Conservation (phyloP, 2,113 vertebrate species). For the Dasyprocta punctata region DNA sequence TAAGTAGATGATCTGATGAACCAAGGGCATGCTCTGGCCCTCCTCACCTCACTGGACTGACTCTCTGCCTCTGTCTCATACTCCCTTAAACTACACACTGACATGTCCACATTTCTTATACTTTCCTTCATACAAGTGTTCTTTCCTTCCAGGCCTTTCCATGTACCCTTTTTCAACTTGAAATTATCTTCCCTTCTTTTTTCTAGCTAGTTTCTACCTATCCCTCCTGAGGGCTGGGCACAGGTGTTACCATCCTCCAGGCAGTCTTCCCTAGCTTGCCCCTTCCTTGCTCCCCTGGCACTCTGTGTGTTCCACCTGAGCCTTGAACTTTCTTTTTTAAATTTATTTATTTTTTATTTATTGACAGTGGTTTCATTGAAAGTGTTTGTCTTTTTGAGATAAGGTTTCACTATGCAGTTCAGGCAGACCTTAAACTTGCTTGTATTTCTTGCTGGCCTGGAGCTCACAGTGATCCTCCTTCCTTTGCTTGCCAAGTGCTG, state of each 20-base stretch:
- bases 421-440: too few species aligned
- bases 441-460: too few species aligned
- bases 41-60: background rate
- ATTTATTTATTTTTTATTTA: too few species aligned
- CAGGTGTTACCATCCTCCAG: background rate
- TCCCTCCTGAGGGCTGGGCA: background rate
- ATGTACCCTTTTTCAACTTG: background rate
- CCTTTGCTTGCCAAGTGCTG: too few species aligned
- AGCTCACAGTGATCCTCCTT: too few species aligned
- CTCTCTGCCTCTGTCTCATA: background rate
- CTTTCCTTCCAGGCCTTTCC: background rate
- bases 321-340: background rate
- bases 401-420: too few species aligned
- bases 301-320: background rate
- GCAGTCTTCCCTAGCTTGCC: background rate
- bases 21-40: background rate
- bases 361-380: too few species aligned
- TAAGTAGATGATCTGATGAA: background rate
- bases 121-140: background rate
- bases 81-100: background rate
- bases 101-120: background rate
- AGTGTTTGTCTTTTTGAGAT: too few species aligned
- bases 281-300: background rate
- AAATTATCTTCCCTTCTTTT: conserved; percentile 15
- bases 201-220: background rate